Conservation (phyloP, 2,113 vertebrate species). For the Carlito syrichta region DNA sequence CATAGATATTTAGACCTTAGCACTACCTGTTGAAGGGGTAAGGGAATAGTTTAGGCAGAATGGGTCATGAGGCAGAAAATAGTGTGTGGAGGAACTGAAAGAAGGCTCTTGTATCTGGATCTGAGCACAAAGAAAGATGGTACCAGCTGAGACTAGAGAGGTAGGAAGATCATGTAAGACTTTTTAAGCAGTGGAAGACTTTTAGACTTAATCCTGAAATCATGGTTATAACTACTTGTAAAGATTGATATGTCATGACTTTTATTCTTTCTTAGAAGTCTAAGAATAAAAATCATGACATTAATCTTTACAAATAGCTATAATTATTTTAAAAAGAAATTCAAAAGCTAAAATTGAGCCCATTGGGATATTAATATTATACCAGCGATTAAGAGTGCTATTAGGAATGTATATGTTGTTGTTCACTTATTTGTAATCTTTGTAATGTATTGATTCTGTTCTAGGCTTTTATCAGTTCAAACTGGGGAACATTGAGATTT, state of each 20-base stretch:
- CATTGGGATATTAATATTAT: background rate
- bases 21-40: background rate
- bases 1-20: background rate
- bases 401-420: background rate
- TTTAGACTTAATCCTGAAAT: constrained; percentile 13
- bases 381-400: background rate
- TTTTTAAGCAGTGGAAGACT: background rate
- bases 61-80: background rate
- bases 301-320: background rate
- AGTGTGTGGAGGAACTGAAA: background rate
- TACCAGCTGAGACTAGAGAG: background rate
- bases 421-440: constrained; percentile 14
- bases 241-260: background rate
- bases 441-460: background rate
- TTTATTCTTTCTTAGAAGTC: background rate
- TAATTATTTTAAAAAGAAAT: background rate
- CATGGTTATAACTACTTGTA: background rate
- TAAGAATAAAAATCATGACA: background rate
- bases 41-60: background rate
- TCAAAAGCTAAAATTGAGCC: background rate
- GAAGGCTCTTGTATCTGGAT: background rate
- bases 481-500: background rate
- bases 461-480: background rate
- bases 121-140: background rate
- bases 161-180: background rate